These are phyloP conservation scores for Oryzaephilus surinamensis DNA, from an alignment of 1,140 invertebrate genomes.

Conservation along the genomic window DNA sequence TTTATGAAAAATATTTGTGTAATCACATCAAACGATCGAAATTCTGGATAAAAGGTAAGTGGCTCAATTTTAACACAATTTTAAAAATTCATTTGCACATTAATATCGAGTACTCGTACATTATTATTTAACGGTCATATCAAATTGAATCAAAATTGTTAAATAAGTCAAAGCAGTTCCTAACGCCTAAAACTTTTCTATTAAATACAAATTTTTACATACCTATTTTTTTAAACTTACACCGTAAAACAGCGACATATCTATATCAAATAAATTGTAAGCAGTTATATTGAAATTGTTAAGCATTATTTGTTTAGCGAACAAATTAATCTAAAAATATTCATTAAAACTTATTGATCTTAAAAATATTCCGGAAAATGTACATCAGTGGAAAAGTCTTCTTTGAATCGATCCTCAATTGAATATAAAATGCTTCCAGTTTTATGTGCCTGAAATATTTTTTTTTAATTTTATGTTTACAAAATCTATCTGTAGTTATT, in stretches of 20 bases:
- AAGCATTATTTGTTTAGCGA: constrained; percentile 16
- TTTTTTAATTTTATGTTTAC: not conserved
- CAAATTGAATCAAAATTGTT: constrained; percentile 13
- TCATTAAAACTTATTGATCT: not conserved
- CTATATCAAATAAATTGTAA: constrained; percentile 14
- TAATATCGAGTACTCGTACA: too few relatives aligned
- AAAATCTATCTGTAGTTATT: not conserved
- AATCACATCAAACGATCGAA: too few relatives aligned
- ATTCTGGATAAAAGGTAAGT: too few relatives aligned
- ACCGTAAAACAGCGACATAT: constrained; percentile 12
- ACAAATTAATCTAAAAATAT: constrained; percentile 11
- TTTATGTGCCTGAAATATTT: not conserved
- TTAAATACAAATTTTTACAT: not conserved
- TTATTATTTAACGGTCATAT: constrained; percentile 11
- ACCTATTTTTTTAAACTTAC: constrained; percentile 9
- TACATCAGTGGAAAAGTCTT: not conserved
- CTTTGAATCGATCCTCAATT: not conserved
- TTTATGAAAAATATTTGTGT: too few relatives aligned
- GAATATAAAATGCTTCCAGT: constrained; percentile 1
- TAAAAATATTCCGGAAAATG: not conserved
- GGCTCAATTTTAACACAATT: too few relatives aligned
- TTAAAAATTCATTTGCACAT: too few relatives aligned
- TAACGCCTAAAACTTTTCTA: constrained; percentile 8
- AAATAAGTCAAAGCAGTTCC: constrained; percentile 12
- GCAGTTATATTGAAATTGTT: constrained; percentile 17